These are phyloP conservation scores for Tenebrosternarchus preto DNA, from an alignment of 2,113 vertebrate genomes.

Conservation along the genomic window DNA sequence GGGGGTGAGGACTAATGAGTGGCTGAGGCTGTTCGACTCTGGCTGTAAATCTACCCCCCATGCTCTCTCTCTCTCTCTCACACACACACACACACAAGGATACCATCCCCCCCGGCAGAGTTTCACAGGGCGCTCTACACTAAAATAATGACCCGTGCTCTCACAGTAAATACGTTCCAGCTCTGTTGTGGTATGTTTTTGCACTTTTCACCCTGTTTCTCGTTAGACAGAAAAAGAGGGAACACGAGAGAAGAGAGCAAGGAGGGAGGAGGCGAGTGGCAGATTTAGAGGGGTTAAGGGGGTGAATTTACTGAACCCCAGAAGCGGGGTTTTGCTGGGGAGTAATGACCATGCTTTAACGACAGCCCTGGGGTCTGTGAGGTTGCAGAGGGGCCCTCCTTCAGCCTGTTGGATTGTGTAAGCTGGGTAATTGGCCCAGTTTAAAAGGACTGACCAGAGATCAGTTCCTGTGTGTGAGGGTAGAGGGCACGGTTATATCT, in stretches of 20 bases:
- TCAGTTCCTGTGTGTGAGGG: constrained; percentile 38
- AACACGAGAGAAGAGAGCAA: constrained; percentile 15
- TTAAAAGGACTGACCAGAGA: constrained; percentile 51
- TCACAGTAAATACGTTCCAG: constrained; percentile 62
- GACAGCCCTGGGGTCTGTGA: constrained; percentile 38
- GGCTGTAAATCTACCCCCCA: constrained; percentile 56
- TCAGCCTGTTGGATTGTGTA: constrained; percentile 46
- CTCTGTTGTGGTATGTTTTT: constrained; percentile 66
- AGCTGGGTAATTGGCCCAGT: constrained; percentile 51
- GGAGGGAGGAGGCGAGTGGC: constrained; percentile 29
- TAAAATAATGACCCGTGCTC: constrained; percentile 63
- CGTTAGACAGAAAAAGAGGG: constrained; percentile 52
- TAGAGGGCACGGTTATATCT: constrained; percentile 48
- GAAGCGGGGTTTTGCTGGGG: constrained; percentile 55
- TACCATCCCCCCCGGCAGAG: constrained; percentile 53
- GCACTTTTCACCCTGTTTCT: constrained; percentile 65
- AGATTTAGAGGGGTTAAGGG: constrained; percentile 53
- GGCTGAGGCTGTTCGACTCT: constrained; percentile 55
- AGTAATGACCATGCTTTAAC: constrained; percentile 58
- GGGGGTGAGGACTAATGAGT: constrained; percentile 64
- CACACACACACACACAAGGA: constrained; percentile 18
- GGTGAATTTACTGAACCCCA: constrained; percentile 60
- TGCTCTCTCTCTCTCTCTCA: constrained; percentile 4
- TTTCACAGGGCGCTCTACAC: constrained; percentile 62
- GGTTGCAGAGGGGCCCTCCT: constrained; percentile 37